phyloP scores from a whole-genome alignment of 2,113 vertebrate genomes.

The Cariama cristata region DNA sequence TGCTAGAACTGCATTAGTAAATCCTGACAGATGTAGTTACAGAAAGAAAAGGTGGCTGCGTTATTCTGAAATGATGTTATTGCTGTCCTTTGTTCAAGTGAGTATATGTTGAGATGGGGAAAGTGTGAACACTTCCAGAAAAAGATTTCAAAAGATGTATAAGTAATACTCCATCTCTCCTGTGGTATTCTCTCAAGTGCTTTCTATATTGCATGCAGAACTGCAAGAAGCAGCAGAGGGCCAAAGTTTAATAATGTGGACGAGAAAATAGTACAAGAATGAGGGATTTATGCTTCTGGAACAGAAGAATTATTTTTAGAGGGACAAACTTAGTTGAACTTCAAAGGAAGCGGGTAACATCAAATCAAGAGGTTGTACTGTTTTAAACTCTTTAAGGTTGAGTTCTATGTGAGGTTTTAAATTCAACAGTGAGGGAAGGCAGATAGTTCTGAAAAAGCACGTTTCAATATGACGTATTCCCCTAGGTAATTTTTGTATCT shows the following conservation, averaged over 20 bases:
- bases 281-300: neutral
- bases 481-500: neutral
- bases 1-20: neutral
- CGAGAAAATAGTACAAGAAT: neutral
- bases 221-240: neutral
- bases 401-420: neutral
- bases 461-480: neutral
- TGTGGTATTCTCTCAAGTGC: neutral
- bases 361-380: neutral
- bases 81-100: conserved; percentile 18
- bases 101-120: neutral
- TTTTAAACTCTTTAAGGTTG: neutral
- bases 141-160: neutral
- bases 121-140: neutral
- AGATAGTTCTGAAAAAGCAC: neutral
- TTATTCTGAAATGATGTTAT: neutral
- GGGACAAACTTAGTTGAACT: neutral
- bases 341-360: neutral
- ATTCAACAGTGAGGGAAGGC: neutral
- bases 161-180: neutral
- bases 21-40: neutral
- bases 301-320: neutral
- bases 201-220: neutral
- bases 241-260: neutral
- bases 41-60: neutral